Percentiles rank a stretch among this genome's conserved stretches.
phyloP scores from a whole-genome alignment of 2,113 vertebrate genomes.

The Arenaria interpres region DNA sequence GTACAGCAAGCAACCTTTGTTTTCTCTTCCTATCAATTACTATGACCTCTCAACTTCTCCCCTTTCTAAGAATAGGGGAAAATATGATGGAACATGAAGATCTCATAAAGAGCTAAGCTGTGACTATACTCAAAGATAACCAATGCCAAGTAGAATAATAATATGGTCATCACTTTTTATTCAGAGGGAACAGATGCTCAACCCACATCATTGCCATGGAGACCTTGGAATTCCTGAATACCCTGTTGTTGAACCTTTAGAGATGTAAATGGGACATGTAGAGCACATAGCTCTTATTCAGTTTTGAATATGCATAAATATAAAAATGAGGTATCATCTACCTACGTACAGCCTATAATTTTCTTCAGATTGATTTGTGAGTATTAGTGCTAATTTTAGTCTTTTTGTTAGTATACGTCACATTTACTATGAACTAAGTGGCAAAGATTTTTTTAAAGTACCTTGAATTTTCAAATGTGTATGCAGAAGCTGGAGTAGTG shows the following conservation, averaged over 20 bases:
- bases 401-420: not conserved
- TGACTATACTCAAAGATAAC: not conserved
- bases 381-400: not conserved
- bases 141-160: not conserved
- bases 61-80: not conserved
- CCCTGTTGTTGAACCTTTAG: not conserved
- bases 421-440: not conserved
- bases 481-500: not conserved
- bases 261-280: not conserved
- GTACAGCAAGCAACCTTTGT: not conserved
- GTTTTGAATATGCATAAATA: not conserved
- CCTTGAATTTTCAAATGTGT: not conserved
- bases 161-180: not conserved
- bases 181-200: not conserved
- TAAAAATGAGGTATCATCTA: not conserved
- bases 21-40: not conserved
- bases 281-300: not conserved
- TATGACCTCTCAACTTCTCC: not conserved
- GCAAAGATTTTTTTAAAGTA: not conserved
- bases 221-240: not conserved
- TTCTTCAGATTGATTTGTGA: conserved; percentile 1
- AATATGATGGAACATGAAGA: not conserved
- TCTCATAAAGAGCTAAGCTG: not conserved
- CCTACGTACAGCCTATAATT: conserved; percentile 7
- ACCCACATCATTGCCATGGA: not conserved